Conservation (phyloP, 92 coral and sea anemone genomes). For the Metridium senile region DNA sequence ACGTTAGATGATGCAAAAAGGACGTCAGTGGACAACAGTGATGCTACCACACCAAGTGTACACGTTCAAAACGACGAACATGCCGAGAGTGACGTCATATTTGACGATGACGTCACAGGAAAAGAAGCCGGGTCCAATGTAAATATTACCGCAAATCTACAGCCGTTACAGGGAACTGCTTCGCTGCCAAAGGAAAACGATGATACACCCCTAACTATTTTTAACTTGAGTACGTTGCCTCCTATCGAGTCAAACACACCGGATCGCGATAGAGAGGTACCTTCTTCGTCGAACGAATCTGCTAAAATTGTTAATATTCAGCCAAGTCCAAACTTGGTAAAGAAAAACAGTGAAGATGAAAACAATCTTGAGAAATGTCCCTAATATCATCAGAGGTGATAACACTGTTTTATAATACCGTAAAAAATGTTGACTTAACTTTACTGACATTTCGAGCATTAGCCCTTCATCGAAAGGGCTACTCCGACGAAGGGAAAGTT, state of each 20-base stretch:
- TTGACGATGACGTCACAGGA: neutral
- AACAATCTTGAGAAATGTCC: neutral
- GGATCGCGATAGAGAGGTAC: neutral
- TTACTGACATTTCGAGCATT: no score
- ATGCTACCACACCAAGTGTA: neutral
- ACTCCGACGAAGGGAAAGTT: no score
- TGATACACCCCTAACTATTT: neutral
- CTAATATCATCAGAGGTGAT: neutral
- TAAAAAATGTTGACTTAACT: neutral
- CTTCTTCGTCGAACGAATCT: neutral
- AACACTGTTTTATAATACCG: neutral
- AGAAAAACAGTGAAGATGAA: neutral
- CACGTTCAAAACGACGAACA: neutral
- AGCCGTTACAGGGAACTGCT: neutral
- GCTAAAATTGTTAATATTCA: neutral
- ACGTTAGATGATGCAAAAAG: constrained; percentile 4
- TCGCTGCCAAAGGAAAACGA: neutral
- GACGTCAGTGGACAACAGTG: neutral
- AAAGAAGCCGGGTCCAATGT: neutral
- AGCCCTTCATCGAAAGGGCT: no score
- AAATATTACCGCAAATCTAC: neutral
- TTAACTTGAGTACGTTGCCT: neutral
- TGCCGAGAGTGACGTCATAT: neutral
- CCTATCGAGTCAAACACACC: neutral
- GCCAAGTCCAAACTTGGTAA: neutral